These are phyloP conservation scores for Calvadosia cruxmelitensis DNA, from an alignment of 30 jellyfish, hydroid and myxozoan species.

Conservation along the genomic window DNA sequence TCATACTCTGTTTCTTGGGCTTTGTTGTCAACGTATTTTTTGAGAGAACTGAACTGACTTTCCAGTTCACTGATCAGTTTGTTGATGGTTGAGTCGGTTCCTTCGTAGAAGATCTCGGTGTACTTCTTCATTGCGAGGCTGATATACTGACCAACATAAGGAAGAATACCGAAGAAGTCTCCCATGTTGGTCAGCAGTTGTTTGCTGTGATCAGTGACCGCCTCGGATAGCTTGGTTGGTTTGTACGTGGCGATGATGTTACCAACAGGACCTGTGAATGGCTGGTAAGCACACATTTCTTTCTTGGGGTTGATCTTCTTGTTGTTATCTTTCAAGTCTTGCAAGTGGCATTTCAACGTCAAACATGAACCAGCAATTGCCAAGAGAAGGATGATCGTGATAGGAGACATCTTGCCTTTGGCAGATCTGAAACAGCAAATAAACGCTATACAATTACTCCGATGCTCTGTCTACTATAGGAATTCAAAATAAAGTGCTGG, in stretches of 20 bases:
- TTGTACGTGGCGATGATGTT: neutral
- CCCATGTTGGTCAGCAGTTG: neutral
- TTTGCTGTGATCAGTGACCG: neutral
- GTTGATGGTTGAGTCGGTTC: neutral
- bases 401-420: too few relatives aligned
- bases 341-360: too few relatives aligned
- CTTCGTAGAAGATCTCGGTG: neutral
- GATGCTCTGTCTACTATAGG: too few relatives aligned
- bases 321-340: too few relatives aligned
- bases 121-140: neutral
- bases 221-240: neutral
- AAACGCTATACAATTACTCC: too few relatives aligned
- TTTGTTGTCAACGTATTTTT: neutral
- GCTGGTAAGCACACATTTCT: neutral
- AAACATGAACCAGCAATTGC: too few relatives aligned
- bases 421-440: too few relatives aligned
- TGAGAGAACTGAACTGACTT: neutral
- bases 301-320: neutral
- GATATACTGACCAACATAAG: neutral
- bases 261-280: neutral
- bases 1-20: neutral
- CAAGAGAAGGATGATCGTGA: too few relatives aligned
- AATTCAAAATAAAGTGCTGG: too few relatives aligned
- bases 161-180: neutral
- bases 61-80: neutral